These are phyloP conservation scores for Serilophus lunatus DNA, from an alignment of 2,113 vertebrate genomes.

Conservation along the genomic window DNA sequence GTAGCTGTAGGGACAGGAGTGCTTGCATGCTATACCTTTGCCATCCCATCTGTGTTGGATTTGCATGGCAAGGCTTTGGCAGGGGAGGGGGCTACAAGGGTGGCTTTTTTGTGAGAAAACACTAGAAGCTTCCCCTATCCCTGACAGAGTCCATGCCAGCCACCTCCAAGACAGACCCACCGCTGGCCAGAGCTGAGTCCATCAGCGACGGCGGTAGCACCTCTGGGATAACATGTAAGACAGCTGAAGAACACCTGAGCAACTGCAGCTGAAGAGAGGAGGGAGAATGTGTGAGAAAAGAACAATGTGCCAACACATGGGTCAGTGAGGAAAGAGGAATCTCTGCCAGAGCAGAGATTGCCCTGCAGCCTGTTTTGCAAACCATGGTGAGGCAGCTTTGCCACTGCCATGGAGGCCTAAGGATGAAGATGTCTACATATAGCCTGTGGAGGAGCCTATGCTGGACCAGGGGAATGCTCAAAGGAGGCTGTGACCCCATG, in stretches of 20 bases:
- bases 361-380: not conserved
- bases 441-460: not conserved
- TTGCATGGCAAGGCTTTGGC: not conserved
- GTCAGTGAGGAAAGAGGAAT: no score
- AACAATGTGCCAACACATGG: not conserved
- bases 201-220: fast-evolving
- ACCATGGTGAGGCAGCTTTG: not conserved
- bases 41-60: not conserved
- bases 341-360: not conserved
- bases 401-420: not conserved
- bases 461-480: not conserved
- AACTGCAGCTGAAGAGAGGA: not conserved
- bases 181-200: not conserved
- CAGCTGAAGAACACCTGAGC: not conserved
- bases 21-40: slow-evolving; percentile 1
- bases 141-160: not conserved
- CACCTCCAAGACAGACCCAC: not conserved
- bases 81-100: fast-evolving
- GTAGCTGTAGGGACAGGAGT: not conserved
- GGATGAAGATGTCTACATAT: not conserved
- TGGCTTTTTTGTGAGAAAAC: not conserved
- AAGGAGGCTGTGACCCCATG: not conserved
- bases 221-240: not conserved
- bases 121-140: not conserved
- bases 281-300: not conserved